Conservation (phyloP, 2,797 vertebrate genomes). For the Cyprinella venusta region DNA sequence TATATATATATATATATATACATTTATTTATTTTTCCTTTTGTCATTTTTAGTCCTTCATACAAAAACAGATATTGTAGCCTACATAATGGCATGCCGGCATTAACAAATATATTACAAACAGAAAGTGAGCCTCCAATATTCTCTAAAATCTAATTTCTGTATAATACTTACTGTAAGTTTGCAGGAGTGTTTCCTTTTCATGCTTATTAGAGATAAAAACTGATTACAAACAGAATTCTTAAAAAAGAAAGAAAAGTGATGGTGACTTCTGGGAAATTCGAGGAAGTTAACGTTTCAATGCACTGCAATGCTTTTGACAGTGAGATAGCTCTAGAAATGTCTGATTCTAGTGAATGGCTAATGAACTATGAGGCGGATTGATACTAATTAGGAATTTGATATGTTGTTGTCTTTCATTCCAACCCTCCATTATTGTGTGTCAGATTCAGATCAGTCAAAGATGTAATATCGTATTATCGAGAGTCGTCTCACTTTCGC, state of each 20-base stretch:
- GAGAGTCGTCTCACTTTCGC: conserved; percentile 16
- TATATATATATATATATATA: too few species aligned
- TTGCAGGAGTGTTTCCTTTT: background rate
- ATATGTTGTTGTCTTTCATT: conserved; percentile 12
- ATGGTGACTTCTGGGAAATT: background rate
- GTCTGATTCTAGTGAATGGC: background rate
- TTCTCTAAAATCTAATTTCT: background rate
- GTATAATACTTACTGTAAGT: background rate
- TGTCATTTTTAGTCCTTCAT: too few species aligned
- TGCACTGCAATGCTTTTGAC: background rate
- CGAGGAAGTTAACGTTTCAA: background rate
- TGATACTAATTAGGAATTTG: background rate
- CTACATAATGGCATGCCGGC: background rate
- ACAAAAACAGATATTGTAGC: background rate
- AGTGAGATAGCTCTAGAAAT: background rate
- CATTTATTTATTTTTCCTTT: too few species aligned
- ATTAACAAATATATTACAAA: background rate
- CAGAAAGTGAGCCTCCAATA: background rate
- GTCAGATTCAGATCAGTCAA: conserved; percentile 29
- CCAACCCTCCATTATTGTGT: conserved; percentile 8
- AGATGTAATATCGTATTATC: background rate
- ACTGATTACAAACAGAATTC: background rate
- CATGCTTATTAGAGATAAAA: background rate
- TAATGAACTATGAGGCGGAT: background rate
- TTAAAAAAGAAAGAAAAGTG: background rate